These are phyloP conservation scores for Syngnathus floridae DNA, from an alignment of 2,113 vertebrate genomes.

Conservation along the genomic window DNA sequence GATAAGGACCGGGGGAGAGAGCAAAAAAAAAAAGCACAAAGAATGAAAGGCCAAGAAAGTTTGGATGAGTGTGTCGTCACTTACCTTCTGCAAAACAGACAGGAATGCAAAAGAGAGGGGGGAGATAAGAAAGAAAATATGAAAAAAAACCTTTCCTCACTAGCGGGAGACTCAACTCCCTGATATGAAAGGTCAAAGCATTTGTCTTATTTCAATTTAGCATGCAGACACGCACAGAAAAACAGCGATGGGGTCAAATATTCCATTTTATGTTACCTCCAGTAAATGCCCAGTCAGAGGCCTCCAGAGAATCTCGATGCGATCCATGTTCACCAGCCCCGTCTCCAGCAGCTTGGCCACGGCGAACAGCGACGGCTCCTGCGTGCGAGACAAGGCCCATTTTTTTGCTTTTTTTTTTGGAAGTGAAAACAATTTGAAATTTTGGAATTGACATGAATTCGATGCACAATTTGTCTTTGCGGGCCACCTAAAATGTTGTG, in stretches of 20 bases:
- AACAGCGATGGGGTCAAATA: neutral
- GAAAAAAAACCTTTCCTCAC: conserved; percentile 45
- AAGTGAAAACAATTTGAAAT: too few relatives aligned
- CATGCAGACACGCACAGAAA: neutral
- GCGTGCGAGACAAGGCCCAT: conserved; percentile 10
- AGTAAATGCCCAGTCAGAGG: conserved; percentile 92
- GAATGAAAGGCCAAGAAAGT: conserved; percentile 25
- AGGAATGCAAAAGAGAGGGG: conserved; percentile 75
- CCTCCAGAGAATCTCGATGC: conserved; percentile 96
- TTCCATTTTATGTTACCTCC: conserved; percentile 74
- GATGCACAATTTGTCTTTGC: too few relatives aligned
- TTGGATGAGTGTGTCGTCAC: conserved; percentile 54
- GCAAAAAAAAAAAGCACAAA: conserved; percentile 5
- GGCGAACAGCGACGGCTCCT: conserved; percentile 97
- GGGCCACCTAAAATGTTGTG: too few relatives aligned
- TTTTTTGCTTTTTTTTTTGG: too few relatives aligned
- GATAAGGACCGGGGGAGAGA: neutral
- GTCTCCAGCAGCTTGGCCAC: conserved; percentile 97
- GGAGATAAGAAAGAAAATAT: conserved; percentile 73
- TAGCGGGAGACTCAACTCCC: conserved; percentile 3
- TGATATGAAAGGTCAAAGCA: neutral
- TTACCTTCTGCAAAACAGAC: conserved; percentile 96
- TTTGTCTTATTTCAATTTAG: neutral
- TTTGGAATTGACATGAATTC: too few relatives aligned
- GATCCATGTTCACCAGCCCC: conserved; percentile 95